Percentiles rank a stretch among this genome's conserved stretches.
phyloP scores from a whole-genome alignment of 53 echinoderm and acorn worm genomes.

The Echinometra lucunter region DNA sequence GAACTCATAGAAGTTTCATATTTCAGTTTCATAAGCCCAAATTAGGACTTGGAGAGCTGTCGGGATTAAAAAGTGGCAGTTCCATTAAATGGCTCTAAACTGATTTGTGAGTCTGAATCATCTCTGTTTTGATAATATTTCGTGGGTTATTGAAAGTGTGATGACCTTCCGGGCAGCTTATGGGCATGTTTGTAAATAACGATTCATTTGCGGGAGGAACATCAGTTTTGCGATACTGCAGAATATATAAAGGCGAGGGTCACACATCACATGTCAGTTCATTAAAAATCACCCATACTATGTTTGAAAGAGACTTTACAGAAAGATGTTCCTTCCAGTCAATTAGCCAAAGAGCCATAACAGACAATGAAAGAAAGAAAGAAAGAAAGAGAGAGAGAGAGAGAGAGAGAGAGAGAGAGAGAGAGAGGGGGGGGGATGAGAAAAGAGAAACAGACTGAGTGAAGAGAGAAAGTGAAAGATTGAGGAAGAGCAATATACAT shows the following conservation, averaged over 20 bases:
- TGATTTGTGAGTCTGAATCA: slow-evolving; percentile 8
- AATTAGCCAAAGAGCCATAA: too few relatives aligned
- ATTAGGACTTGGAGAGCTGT: slow-evolving; percentile 28
- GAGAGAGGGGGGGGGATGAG: neutral
- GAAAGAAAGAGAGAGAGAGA: neutral
- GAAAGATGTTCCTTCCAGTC: too few relatives aligned
- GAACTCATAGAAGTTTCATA: slow-evolving; percentile 1
- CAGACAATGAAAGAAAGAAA: neutral
- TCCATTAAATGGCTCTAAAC: neutral
- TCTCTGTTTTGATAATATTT: slow-evolving; percentile 5
- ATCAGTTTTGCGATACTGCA: too few relatives aligned
- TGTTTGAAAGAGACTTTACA: too few relatives aligned
- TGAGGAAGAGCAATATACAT: neutral
- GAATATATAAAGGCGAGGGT: too few relatives aligned
- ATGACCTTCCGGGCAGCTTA: neutral
- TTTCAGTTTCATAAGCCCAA: slow-evolving; percentile 33
- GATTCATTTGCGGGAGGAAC: too few relatives aligned
- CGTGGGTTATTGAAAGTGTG: neutral
- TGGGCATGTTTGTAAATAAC: too few relatives aligned
- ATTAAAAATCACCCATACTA: too few relatives aligned
- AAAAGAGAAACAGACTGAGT: neutral
- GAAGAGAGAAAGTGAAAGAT: neutral
- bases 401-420: neutral
- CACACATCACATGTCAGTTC: too few relatives aligned
- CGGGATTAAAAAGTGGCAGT: slow-evolving; percentile 1